Conservation (phyloP, 2,888 invertebrate genomes). For the Ormyrus rosae region DNA sequence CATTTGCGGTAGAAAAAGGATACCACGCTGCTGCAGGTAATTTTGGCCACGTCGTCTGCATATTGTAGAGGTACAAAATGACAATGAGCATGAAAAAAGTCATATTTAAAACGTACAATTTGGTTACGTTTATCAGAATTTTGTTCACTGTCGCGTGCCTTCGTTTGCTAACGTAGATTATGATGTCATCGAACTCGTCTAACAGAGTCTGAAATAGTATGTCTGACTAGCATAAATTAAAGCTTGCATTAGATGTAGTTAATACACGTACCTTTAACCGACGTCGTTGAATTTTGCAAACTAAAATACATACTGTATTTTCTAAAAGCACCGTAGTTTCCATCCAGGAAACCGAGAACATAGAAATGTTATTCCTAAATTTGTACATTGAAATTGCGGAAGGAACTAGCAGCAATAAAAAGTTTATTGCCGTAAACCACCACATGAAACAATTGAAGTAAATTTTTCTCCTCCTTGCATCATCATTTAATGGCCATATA, state of each 20-base stretch:
- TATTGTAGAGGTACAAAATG: background rate
- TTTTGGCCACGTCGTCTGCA: background rate
- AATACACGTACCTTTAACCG: background rate
- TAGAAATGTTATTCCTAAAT: background rate
- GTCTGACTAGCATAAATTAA: too few species aligned
- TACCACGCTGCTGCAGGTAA: background rate
- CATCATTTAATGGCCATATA: conserved; percentile 6
- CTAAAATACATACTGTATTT: background rate
- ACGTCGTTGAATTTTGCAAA: background rate
- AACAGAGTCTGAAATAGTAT: too few species aligned
- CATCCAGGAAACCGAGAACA: background rate
- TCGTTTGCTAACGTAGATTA: background rate
- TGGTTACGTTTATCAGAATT: background rate
- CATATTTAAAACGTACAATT: background rate
- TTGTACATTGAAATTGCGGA: background rate
- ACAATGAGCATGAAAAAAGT: background rate
- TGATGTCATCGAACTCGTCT: background rate
- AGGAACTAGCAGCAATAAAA: background rate
- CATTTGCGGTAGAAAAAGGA: background rate
- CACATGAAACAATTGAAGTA: conserved; percentile 1
- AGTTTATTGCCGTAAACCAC: conserved; percentile 1
- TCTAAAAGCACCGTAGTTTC: conserved; percentile 3
- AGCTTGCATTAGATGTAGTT: too few species aligned
- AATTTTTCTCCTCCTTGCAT: background rate
- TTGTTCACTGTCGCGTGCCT: background rate